Conservation (phyloP, 92 coral and sea anemone species). For the Zoanthus solanderi region DNA sequence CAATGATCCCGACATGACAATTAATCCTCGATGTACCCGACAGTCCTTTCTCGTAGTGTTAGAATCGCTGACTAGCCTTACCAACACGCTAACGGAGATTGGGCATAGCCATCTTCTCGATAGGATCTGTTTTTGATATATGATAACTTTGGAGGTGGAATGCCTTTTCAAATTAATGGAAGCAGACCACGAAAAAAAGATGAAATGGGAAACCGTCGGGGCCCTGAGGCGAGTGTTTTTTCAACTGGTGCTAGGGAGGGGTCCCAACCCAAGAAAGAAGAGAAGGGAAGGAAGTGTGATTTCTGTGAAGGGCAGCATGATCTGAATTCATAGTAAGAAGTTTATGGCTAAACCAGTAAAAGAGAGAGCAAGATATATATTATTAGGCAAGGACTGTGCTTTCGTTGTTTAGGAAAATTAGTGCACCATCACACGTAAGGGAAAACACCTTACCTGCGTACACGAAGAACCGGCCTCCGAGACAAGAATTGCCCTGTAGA, state of each 20-base stretch:
- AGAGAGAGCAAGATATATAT: slow-evolving; percentile 49
- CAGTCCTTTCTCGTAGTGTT: slow-evolving; percentile 40
- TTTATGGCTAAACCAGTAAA: slow-evolving; percentile 26
- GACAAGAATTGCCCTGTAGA: slow-evolving; percentile 55
- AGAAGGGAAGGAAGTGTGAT: slow-evolving; percentile 8
- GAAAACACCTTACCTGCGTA: slow-evolving; percentile 61
- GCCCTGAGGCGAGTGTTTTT: slow-evolving; percentile 16
- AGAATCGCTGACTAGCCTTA: not conserved
- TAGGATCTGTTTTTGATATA: not conserved
- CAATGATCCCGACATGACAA: slow-evolving; percentile 54
- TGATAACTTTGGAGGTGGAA: slow-evolving; percentile 55
- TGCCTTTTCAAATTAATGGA: slow-evolving; percentile 60
- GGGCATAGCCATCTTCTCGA: not conserved
- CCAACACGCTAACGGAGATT: not conserved
- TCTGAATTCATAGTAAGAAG: slow-evolving; percentile 16
- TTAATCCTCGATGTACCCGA: slow-evolving; percentile 31
- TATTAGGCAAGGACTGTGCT: slow-evolving; percentile 57
- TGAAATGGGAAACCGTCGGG: slow-evolving; percentile 14
- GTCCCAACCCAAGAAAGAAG: slow-evolving; percentile 28
- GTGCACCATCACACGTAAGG: slow-evolving; percentile 19
- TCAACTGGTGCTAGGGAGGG: slow-evolving; percentile 9
- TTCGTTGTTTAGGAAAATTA: slow-evolving; percentile 61
- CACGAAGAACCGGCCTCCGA: slow-evolving; percentile 34
- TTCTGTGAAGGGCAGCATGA: slow-evolving; percentile 22
- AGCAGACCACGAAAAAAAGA: slow-evolving; percentile 52